Base-by-base conservation (phyloP, 2,113 vertebrate species). In the Anhinga rufa region DNA sequence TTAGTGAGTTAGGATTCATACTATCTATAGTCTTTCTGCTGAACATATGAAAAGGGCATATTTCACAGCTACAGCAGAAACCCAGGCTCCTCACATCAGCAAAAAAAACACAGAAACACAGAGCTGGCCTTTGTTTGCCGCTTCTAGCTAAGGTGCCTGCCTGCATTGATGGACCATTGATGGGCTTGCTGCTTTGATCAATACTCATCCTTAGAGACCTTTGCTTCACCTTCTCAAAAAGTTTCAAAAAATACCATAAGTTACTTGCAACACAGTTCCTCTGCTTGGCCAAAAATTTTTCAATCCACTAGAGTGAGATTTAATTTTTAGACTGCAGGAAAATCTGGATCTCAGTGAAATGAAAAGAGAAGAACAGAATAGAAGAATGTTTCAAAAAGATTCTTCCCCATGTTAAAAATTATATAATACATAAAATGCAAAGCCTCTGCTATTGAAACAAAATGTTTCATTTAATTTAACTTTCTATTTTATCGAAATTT, bases 11-110 rank as follows among this genome's bases (percentile, higher is more conserved):
- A 28, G 21, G 44, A 87, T 87, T 74, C 66, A 61, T 14, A 34
- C 0, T 0, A 91, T 66, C 51, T 55, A 66, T 8, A 65, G 26
- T 28, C 44, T 87, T 94, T 95, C 81, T 91, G 86, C 89, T 94
- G 84, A 94, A 92, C 34, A 40, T 79, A 91, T 28, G 65, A 91
- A 92, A 95, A 94, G 49, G 16, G 17, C 2, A 3, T 65, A 87
- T 95, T 95, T 92, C 86, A 92, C 89, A 72, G 44, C 69, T 85
- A 49, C 57, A 94, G 91, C 74, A 95, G 93, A 95, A 97, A 94
- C 13, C 9, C 52, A 79, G 84, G 74, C 70, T 91, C 80, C 68
- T 79, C 69, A 48, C 81, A 79, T 87, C 86, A 95, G 93, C 94
- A 95, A 89, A 93, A 92, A 61, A 92, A 87, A 79, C 74, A 69